These are phyloP conservation scores for Hippocampus abdominalis DNA, from an alignment of 2,113 vertebrate species.

Conservation along the genomic window DNA sequence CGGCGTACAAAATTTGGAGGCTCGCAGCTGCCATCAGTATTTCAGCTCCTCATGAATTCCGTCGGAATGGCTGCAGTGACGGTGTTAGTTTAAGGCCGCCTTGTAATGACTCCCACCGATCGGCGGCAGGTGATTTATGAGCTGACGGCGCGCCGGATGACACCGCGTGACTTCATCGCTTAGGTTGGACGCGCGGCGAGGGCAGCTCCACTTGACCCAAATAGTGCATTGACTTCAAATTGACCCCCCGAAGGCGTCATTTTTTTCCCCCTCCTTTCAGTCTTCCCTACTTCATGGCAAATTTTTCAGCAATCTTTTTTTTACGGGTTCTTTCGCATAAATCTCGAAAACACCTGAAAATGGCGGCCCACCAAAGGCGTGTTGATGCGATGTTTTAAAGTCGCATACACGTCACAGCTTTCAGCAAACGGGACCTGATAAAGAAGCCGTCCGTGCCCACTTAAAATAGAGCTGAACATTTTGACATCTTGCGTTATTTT, in stretches of 20 bases:
- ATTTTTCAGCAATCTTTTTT: too few species aligned
- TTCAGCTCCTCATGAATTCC: slow-evolving; percentile 30
- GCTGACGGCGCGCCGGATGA: slow-evolving; percentile 3
- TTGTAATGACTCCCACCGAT: slow-evolving; percentile 40
- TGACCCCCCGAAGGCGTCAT: not conserved
- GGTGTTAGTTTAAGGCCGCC: slow-evolving; percentile 32
- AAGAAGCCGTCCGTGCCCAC: too few species aligned
- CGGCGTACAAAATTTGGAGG: not conserved
- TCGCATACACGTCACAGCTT: too few species aligned
- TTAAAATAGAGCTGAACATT: too few species aligned
- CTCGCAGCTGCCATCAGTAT: not conserved
- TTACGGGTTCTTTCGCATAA: too few species aligned
- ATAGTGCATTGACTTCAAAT: not conserved
- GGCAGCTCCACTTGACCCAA: slow-evolving; percentile 10
- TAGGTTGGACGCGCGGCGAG: not conserved
- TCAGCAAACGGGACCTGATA: too few species aligned
- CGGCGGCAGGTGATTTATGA: slow-evolving; percentile 20
- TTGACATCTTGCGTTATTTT: too few species aligned
- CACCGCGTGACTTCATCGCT: slow-evolving; percentile 27
- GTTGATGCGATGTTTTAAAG: too few species aligned
- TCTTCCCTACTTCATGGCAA: too few species aligned
- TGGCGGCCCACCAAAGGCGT: too few species aligned
- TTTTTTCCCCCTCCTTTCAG: not conserved
- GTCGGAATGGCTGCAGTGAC: slow-evolving; percentile 23
- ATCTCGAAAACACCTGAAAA: too few species aligned